Evolutionary conservation across 2,113 vertebrate genomes (phyloP).

Genomic region (Rhinoptilus africanus): DNA sequence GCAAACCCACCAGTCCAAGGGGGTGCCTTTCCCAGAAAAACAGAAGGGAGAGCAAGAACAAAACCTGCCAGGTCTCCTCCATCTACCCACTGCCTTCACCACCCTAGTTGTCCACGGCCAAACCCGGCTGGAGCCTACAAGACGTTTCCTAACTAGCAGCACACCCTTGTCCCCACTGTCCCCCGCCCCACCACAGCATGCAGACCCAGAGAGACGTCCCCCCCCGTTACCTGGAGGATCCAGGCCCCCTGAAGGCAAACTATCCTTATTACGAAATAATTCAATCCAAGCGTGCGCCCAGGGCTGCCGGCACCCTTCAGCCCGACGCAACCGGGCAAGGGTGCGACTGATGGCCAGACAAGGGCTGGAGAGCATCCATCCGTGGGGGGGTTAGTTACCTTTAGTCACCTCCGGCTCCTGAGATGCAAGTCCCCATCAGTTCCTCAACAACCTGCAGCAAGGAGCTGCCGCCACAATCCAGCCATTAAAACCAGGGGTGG

Average conservation of each 20-base stretch:
- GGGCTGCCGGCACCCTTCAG: background rate
- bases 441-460: slow-evolving; percentile 73
- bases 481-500: slow-evolving; percentile 49
- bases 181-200: background rate
- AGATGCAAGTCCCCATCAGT: slow-evolving; percentile 64
- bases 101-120: background rate
- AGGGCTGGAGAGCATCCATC: slow-evolving; percentile 13
- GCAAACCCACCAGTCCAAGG: background rate
- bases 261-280: background rate
- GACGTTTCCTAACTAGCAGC: background rate
- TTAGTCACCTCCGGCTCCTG: slow-evolving; percentile 50
- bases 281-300: background rate
- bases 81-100: background rate
- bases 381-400: slow-evolving; percentile 60
- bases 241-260: background rate
- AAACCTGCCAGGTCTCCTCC: background rate
- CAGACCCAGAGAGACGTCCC: background rate
- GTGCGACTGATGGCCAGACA: background rate
- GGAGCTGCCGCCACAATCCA: slow-evolving; percentile 68
- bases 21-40: background rate
- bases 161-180: background rate
- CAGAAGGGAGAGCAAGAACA: background rate
- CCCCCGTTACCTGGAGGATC: background rate
- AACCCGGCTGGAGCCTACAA: background rate
- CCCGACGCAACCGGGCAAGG: background rate